Percentiles rank a stretch among this genome's conserved stretches.
Conservation (phyloP, 2,888 invertebrate genomes). For the Tipula lateralis region DNA sequence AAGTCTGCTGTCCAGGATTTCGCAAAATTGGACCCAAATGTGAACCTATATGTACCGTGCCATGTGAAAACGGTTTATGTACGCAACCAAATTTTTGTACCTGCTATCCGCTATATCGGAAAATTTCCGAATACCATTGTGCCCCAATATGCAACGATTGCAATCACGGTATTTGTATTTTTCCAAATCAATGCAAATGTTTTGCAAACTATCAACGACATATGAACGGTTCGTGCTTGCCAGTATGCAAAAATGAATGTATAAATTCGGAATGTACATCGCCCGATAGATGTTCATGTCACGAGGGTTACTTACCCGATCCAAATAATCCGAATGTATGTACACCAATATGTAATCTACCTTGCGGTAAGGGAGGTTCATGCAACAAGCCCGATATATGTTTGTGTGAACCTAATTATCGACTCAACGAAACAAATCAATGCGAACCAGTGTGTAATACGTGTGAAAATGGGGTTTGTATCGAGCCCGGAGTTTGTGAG, state of each 20-base stretch:
- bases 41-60: background rate
- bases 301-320: background rate
- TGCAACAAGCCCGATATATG: conserved; percentile 28
- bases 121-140: background rate
- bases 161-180: conserved; percentile 32
- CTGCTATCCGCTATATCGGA: background rate
- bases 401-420: background rate
- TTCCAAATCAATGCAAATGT: conserved; percentile 29
- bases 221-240: background rate
- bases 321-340: background rate
- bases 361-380: conserved; percentile 36
- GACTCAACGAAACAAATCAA: conserved; percentile 16
- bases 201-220: background rate
- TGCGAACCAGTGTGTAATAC: background rate
- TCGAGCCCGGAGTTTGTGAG: background rate
- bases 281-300: background rate
- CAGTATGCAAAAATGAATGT: background rate
- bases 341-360: conserved; percentile 31
- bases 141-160: conserved; percentile 67
- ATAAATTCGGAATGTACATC: background rate
- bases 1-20: background rate
- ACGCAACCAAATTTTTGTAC: conserved; percentile 19
- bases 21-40: background rate
- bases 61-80: background rate
- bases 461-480: background rate